Percentiles rank a stretch among this genome's conserved stretches.
Conservation (phyloP, 2,888 invertebrate genomes). For the Drosophila dives region DNA sequence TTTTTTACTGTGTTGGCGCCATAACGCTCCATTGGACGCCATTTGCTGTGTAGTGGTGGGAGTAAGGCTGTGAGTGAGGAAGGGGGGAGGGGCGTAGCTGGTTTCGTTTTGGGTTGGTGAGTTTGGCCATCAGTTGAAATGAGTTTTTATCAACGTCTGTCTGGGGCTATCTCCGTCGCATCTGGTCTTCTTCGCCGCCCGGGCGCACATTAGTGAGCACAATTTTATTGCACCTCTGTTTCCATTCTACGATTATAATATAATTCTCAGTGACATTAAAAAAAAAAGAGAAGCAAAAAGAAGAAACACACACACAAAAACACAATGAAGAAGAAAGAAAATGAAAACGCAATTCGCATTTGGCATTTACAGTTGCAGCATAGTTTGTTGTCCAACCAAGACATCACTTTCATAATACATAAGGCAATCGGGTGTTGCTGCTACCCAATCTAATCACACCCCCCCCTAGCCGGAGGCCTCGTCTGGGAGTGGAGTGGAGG, state of each 20-base stretch:
- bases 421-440: slow-evolving; percentile 53
- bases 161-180: slow-evolving; percentile 63
- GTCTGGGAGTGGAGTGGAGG: too few relatives aligned
- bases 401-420: slow-evolving; percentile 75
- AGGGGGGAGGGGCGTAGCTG: background rate
- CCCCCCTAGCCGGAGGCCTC: slow-evolving; percentile 22
- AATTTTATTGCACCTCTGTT: slow-evolving; percentile 82
- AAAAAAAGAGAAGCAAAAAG: slow-evolving; percentile 32
- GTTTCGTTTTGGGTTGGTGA: slow-evolving; percentile 1
- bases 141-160: slow-evolving; percentile 77
- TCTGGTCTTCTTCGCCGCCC: slow-evolving; percentile 40
- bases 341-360: slow-evolving; percentile 58
- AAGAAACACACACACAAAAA: slow-evolving; percentile 1
- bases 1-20: slow-evolving; percentile 24
- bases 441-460: background rate
- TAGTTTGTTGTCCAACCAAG: slow-evolving; percentile 64
- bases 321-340: slow-evolving; percentile 5
- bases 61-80: background rate
- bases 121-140: slow-evolving; percentile 72
- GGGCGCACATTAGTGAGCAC: slow-evolving; percentile 73
- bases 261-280: slow-evolving; percentile 74
- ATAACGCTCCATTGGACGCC: slow-evolving; percentile 67
- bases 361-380: slow-evolving; percentile 48
- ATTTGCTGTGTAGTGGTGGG: slow-evolving; percentile 35
- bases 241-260: slow-evolving; percentile 56